Evolutionary conservation across 2,113 vertebrate genomes (phyloP).

Genomic region (Sorex araneus): DNA sequence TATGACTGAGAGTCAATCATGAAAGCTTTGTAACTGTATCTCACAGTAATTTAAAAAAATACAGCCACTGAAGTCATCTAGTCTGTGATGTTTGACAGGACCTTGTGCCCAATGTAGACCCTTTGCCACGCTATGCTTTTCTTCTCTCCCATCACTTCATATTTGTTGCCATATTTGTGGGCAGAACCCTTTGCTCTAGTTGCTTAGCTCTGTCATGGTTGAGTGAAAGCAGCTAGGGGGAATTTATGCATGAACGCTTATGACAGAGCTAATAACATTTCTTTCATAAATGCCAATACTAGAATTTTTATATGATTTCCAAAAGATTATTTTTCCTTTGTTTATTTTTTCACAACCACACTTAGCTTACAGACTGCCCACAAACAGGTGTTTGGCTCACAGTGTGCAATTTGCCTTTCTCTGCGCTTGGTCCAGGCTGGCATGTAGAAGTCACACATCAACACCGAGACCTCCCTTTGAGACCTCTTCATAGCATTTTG

Average conservation of each 20-base stretch:
- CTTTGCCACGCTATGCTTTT: neutral
- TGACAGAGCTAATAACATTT: neutral
- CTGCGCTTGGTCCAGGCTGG: neutral
- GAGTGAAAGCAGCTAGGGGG: neutral
- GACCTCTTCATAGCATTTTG: neutral
- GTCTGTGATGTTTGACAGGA: neutral
- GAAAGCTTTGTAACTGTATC: no score
- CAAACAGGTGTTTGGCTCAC: neutral
- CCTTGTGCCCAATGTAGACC: neutral
- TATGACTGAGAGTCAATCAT: no score
- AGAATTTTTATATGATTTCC: conserved; percentile 30
- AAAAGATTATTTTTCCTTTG: neutral
- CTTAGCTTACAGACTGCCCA: neutral
- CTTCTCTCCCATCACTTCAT: neutral
- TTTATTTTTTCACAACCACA: neutral
- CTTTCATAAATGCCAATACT: neutral
- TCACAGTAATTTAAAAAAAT: no score
- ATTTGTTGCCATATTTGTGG: neutral
- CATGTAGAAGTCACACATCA: neutral
- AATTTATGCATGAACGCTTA: neutral
- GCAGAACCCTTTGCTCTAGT: neutral
- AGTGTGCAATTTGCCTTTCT: neutral
- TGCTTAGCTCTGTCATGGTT: neutral
- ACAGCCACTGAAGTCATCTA: neutral
- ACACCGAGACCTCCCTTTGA: neutral